Evolutionary conservation across 2,797 vertebrate species (phyloP), one percentile per base, ranked within the genome.

Genomic region (Macroramphosus scolopax): DNA sequence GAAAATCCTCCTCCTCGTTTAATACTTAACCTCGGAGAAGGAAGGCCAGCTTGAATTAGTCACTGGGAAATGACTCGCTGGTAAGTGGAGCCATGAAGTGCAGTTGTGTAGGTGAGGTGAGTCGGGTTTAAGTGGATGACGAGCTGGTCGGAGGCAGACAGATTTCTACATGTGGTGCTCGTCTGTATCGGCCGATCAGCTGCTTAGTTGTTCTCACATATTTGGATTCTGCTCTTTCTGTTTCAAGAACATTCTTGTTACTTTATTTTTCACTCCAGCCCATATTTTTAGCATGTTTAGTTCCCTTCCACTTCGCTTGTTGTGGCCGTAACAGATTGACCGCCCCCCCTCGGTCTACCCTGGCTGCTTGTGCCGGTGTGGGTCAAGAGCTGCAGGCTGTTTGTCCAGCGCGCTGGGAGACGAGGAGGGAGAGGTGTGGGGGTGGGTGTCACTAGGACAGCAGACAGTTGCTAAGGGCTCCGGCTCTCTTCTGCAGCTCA

Each of bases 351-450:
- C 78, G 49, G 55, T 55, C 55, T 40, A 57, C 44, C 48, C 60
- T 40, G 54, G 53, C 68, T 42, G 52, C 51, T 53, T 47, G 70
- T 82, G 78, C 78, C 51, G 40, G 72, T 66, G 76, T 66, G 77
- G 80, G 75, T 86, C 80, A 75, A 63, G 61, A 52, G 75, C 77
- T 52, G 60, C 66, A 51, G 80, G 72, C 73, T 81, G 75, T 77
- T 74, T 75, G 75, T 77, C 16, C 68, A 69, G 70, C 38, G 59
- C 5, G 1, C 60, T 32, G 55, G 74, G 71, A 80, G 60, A 78
- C 48, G 2, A 61, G 15, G 69, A 72, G 63, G 43, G 51, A 70
- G 77, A 70, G 68, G 38, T 42, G 73, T 66, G 66, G 73, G 78
- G 49, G 79, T 52, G 63, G 51, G 61, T 67, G 72, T 75, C 72